Evolutionary conservation across 2,888 invertebrate genomes (phyloP), one percentile per base, ranked within the genome.

Genomic region (Nomada flava): DNA sequence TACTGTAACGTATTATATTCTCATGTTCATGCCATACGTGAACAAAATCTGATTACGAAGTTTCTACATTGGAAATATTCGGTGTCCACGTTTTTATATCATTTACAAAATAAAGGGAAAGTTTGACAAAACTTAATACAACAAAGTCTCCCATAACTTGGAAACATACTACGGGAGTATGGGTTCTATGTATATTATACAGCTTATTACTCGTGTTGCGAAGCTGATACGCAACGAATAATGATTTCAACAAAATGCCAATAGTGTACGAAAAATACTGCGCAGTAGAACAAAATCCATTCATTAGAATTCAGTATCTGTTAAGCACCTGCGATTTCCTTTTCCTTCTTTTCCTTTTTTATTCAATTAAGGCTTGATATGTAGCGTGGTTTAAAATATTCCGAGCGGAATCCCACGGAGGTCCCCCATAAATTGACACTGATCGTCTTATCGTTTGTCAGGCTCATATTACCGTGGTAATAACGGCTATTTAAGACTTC

Each of bases 401-500:
- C 7, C 11, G 55, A 15, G 47, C 13, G 9, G 9, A 10, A 13
- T 13, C 69, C 57, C 15, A 20, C n/a, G 62, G 26, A 15, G 44
- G 57, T 73, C 15, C 18, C 1, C 11, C 3, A 64, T 80, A 80
- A 79, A 74, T 80, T 57, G 60, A 60, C 69, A 36, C n/a, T 36
- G 53, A 57, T 20, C 52, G 64, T 44, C 23, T 65, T 65, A 55
- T 64, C 42, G 74, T 50, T 62, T 68, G 76, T 63, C 72, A 50
- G 59, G 44, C 62, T 63, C 57, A 52, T 57, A 60, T 55, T 53
- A 52, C 50, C 72, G 53, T 59, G 73, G 62, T 60, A 84, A 84
- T 50, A 59, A 75, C 55, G 50, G 10, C 52, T 68, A 44, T 18
- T 83, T 52, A 20, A 64, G 75, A 82, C 76, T 86, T 67, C 68